phyloP scores from a whole-genome alignment of 1,140 invertebrate genomes.

The Eupristina koningsbergeri region DNA sequence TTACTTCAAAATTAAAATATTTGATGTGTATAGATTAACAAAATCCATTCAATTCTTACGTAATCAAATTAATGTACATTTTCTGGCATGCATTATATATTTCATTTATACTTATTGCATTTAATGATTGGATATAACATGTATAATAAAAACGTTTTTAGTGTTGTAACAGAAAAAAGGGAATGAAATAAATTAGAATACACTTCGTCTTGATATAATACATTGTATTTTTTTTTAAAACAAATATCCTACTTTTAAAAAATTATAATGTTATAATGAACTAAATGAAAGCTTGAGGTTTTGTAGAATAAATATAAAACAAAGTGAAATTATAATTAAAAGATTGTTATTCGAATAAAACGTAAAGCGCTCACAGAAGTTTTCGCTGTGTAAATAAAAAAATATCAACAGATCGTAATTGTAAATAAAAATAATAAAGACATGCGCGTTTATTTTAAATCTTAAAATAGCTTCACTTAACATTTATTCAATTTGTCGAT shows the following conservation, averaged over 20 bases:
- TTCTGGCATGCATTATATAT: background rate
- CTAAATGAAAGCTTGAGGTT: background rate
- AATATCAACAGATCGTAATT: conserved; percentile 49
- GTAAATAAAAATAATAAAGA: conserved; percentile 61
- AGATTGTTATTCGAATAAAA: conserved; percentile 22
- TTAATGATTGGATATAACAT: background rate
- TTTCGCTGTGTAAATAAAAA: conserved; percentile 12
- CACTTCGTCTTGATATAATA: conserved; percentile 50
- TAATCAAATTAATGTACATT: background rate
- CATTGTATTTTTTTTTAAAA: conserved; percentile 54
- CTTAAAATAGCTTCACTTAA: background rate
- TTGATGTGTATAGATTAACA: conserved; percentile 6
- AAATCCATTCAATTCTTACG: background rate
- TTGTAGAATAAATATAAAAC: background rate
- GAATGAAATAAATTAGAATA: background rate
- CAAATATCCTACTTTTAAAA: conserved; percentile 51
- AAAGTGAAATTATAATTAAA: conserved; percentile 7
- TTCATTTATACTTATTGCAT: background rate
- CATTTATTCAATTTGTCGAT: background rate
- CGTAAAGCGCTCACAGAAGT: background rate
- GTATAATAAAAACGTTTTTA: conserved; percentile 15
- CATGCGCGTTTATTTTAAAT: conserved; percentile 33
- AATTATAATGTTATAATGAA: conserved; percentile 41
- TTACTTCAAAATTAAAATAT: conserved; percentile 5
- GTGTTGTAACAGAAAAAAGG: background rate